Evolutionary conservation across 1,140 invertebrate species (phyloP), one percentile per base, ranked within the genome.

Genomic region (Babylonia areolata): DNA sequence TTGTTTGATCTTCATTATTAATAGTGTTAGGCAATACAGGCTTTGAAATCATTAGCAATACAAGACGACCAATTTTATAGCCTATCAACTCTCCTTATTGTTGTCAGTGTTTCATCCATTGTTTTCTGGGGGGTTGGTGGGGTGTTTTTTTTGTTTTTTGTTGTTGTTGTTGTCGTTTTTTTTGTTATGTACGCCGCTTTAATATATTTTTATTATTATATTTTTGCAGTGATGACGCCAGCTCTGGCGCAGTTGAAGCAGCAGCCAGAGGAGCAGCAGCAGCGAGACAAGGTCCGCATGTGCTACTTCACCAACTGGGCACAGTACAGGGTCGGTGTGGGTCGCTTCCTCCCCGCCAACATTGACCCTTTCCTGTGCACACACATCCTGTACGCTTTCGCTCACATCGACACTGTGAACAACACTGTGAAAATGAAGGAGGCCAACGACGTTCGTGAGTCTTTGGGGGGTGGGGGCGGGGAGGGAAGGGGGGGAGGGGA

Each of bases 301-400:
- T 99, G 98, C 93, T 99, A 99, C 92, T 95, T 98, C 93, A 98
- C 98, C 1, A 98, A 97, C 89, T 99, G 98, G 98, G 97, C 98
- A 0, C 96, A 97, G 85, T 98, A 98, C 92, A 95, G 98, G 77
- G 96, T 97, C 0, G 97, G 97, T 78, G 95, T 96, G 39, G 98
- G 97, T 5, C 97, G 97, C 93, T 99, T 98, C 94, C 97, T 98
- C 94, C 97, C 98, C 0, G 97, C 98, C 88, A 96, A 98, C 93
- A 96, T 99, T 23, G 97, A 99, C 92, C 95, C 97, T 0, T 91
- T 89, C 46, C 96, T 99, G 0, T 99, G 98, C 93, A 99, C 97
- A 0, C 98, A 99, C 93, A 95, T 99, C 31, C 97, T 99, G 40
- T 99, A 97, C 92, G 97, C 98, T 2, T 99, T 99, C 93, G 98